Evolutionary conservation across 2,113 vertebrate genomes (phyloP).

Genomic region (Scomber colias): DNA sequence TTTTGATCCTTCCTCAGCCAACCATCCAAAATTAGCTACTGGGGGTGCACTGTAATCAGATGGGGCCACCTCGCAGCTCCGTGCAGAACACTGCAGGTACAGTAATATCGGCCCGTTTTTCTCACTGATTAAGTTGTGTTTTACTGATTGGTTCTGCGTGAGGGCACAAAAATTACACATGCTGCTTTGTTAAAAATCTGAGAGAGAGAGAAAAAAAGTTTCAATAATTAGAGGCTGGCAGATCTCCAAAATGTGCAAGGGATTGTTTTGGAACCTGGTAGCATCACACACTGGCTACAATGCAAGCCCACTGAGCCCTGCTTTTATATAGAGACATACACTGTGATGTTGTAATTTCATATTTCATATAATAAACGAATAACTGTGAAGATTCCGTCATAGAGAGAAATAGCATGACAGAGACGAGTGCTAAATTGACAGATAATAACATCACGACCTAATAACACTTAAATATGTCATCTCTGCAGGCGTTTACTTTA

Average conservation of each 20-base stretch:
- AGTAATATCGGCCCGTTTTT: conserved; percentile 30
- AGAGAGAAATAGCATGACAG: too few species aligned
- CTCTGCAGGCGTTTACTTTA: too few species aligned
- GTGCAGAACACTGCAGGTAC: conserved; percentile 22
- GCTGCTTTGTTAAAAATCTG: conserved; percentile 24
- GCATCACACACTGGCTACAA: background rate
- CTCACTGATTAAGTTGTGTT: conserved; percentile 48
- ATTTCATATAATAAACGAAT: background rate
- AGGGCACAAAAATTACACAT: conserved; percentile 24
- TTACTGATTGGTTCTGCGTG: conserved; percentile 54
- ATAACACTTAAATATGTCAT: background rate
- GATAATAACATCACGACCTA: too few species aligned
- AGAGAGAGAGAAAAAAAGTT: background rate
- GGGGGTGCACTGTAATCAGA: conserved; percentile 31
- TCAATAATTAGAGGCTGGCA: conserved; percentile 60
- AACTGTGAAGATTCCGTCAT: too few species aligned
- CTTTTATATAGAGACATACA: background rate
- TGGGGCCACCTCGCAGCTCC: background rate
- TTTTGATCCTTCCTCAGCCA: conserved; percentile 39
- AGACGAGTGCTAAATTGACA: too few species aligned
- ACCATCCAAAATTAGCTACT: conserved; percentile 23
- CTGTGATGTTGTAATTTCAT: background rate
- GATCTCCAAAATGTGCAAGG: conserved; percentile 24
- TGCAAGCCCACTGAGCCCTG: background rate
- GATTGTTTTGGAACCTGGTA: background rate